A percentile compares a stretch with the other conserved stretches of the same genome.
phyloP scores from a whole-genome alignment of 1,140 invertebrate genomes.

The Drosophila sp. region DNA sequence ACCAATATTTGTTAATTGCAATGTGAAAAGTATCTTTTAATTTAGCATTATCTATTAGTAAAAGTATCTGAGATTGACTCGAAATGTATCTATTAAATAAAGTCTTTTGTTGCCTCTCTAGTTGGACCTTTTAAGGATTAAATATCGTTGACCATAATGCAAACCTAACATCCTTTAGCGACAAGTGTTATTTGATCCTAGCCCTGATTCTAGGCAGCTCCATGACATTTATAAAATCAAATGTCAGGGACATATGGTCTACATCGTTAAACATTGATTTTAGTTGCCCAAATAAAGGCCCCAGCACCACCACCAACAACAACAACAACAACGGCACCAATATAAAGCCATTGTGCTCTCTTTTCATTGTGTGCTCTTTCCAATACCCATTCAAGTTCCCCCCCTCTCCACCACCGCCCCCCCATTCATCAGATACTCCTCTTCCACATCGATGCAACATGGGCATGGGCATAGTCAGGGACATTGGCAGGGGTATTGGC shows the following conservation, averaged over 20 bases:
- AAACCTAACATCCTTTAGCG: background rate
- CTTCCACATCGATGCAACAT: background rate
- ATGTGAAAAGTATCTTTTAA: too few species aligned
- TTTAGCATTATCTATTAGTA: too few species aligned
- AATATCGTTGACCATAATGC: background rate
- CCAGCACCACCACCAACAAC: slow-evolving; percentile 11
- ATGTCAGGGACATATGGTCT: slow-evolving; percentile 47
- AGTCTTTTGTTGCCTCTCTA: background rate
- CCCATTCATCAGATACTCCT: slow-evolving; percentile 3
- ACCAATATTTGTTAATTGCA: too few species aligned
- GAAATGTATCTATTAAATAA: background rate
- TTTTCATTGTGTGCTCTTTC: slow-evolving; percentile 58
- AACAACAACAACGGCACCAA: slow-evolving; percentile 21
- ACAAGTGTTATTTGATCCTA: slow-evolving; percentile 12
- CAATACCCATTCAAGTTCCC: background rate
- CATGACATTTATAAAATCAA: slow-evolving; percentile 46
- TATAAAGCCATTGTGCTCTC: slow-evolving; percentile 47
- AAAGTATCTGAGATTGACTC: too few species aligned
- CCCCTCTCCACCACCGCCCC: slow-evolving; percentile 15
- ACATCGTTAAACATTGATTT: slow-evolving; percentile 49
- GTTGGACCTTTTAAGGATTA: background rate
- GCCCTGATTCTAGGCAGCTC: slow-evolving; percentile 19
- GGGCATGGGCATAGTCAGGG: background rate
- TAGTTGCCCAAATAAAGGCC: slow-evolving; percentile 15
- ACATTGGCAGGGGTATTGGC: background rate